Conservation (phyloP, 2,797 vertebrate genomes). For the Parauchenoglanis ngamensis region DNA sequence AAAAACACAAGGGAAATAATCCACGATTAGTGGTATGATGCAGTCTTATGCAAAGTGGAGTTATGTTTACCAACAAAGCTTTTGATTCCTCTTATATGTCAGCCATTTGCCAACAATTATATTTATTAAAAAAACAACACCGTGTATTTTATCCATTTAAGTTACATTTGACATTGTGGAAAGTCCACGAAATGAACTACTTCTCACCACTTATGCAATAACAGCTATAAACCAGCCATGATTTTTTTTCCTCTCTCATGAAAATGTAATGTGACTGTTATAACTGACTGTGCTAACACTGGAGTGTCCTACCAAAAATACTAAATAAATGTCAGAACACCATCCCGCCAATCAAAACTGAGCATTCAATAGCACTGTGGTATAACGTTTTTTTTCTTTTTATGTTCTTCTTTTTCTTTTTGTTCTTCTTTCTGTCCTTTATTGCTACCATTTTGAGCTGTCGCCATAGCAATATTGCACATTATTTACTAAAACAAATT, state of each 20-base stretch:
- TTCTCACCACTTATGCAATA: background rate
- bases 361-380: background rate
- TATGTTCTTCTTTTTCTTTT: background rate
- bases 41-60: background rate
- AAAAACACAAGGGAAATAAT: background rate
- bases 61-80: background rate
- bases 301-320: background rate
- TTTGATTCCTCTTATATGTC: background rate
- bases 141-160: background rate
- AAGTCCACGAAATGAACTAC: background rate
- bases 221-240: background rate
- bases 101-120: background rate
- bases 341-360: background rate
- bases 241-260: background rate
- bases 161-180: background rate
- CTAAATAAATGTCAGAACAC: background rate
- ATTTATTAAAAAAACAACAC: background rate
- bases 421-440: background rate
- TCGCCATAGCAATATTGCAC: background rate
- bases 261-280: background rate
- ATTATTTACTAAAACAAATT: background rate
- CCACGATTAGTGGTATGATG: background rate
- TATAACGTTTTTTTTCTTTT: background rate
- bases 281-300: background rate
- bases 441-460: background rate